phyloP scores from a whole-genome alignment of 2,888 invertebrate species.

The Drosophila meridiana region DNA sequence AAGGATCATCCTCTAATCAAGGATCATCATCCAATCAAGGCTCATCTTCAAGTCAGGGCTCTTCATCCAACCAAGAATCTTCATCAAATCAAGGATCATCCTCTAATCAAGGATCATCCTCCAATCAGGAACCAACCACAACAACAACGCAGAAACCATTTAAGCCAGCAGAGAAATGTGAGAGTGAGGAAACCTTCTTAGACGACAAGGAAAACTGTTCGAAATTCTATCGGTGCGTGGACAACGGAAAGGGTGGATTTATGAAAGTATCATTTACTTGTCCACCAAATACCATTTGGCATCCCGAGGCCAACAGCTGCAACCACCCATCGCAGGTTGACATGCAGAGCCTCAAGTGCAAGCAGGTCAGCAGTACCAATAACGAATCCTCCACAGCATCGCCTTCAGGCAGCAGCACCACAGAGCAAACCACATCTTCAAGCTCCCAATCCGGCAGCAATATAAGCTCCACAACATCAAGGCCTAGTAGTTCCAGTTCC shows the following conservation, averaged over 20 bases:
- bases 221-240: conserved; percentile 87
- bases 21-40: conserved; percentile 20
- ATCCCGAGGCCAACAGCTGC: conserved; percentile 87
- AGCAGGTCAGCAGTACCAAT: conserved; percentile 27
- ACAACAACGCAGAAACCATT: conserved; percentile 72
- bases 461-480: conserved; percentile 31
- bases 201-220: conserved; percentile 86
- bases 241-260: conserved; percentile 85
- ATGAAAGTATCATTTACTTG: conserved; percentile 86
- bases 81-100: conserved; percentile 30
- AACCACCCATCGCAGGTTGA: conserved; percentile 79
- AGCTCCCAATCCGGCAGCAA: conserved; percentile 60
- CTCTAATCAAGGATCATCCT: conserved; percentile 21
- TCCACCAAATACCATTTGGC: conserved; percentile 87
- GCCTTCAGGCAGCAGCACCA: conserved; percentile 13
- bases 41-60: conserved; percentile 16
- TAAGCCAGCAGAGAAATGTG: conserved; percentile 79
- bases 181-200: conserved; percentile 84
- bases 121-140: conserved; percentile 31
- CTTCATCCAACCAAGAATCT: conserved; percentile 19
- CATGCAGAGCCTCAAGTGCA: conserved; percentile 72
- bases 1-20: conserved; percentile 15
- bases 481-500: conserved; percentile 39
- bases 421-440: conserved; percentile 40
- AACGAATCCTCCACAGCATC: conserved; percentile 35